Conservation (phyloP, 2,113 vertebrate genomes). For the Hirundichthys speculiger region DNA sequence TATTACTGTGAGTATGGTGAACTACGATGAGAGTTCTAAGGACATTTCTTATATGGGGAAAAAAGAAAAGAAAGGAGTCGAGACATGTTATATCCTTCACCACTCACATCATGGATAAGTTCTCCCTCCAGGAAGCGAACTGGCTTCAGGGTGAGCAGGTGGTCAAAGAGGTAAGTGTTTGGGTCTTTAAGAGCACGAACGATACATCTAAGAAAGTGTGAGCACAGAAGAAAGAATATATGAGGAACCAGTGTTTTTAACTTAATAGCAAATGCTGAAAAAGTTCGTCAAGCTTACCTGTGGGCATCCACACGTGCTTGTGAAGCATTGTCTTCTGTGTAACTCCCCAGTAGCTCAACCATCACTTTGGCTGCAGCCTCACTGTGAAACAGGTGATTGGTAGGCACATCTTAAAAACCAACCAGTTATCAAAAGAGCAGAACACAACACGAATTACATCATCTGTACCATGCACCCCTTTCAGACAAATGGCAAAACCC, state of each 20-base stretch:
- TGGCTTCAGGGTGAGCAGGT: constrained; percentile 96
- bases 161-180: constrained; percentile 96
- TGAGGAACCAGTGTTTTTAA: background rate
- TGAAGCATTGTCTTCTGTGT: constrained; percentile 98
- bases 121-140: constrained; percentile 98
- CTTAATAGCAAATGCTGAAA: background rate
- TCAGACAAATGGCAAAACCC: background rate
- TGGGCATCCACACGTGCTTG: constrained; percentile 97
- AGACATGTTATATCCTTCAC: no score
- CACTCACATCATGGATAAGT: constrained; percentile 97
- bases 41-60: no score
- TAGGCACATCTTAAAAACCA: no score
- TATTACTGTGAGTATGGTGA: no score
- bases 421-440: background rate
- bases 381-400: constrained; percentile 67
- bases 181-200: constrained; percentile 96
- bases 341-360: constrained; percentile 97
- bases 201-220: constrained; percentile 85
- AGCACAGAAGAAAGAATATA: background rate
- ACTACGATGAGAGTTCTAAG: no score
- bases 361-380: constrained; percentile 97
- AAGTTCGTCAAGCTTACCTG: constrained; percentile 79
- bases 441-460: no score
- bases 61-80: no score
- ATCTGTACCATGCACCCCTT: no score